Percentiles rank a stretch among this genome's conserved stretches.
phyloP scores from a whole-genome alignment of 2,113 vertebrate species.

The Podiceps cristatus region DNA sequence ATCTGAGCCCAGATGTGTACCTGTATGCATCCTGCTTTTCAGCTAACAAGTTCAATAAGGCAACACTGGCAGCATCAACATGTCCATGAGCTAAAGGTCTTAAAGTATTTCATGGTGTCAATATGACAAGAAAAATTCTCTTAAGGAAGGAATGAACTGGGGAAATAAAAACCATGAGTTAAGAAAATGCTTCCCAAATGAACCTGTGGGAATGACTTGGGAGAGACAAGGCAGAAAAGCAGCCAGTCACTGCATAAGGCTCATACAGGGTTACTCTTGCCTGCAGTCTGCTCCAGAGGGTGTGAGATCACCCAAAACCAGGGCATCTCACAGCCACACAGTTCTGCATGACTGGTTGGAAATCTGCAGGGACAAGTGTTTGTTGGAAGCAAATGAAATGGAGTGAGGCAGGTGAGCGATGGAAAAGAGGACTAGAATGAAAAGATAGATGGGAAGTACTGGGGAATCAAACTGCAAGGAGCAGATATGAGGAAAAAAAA shows the following conservation, averaged over 20 bases:
- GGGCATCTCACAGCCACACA: rapidly evolving
- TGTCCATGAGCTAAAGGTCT: neutral
- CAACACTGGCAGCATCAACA: neutral
- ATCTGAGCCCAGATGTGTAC: neutral
- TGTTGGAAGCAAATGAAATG: neutral
- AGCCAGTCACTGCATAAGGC: neutral
- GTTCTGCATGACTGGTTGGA: neutral
- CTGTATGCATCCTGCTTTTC: neutral
- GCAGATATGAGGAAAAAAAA: neutral
- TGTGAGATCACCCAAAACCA: neutral
- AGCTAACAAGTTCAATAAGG: neutral
- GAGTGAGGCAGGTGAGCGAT: neutral
- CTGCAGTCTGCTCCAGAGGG: neutral
- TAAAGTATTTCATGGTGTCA: neutral
- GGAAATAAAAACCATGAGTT: neutral
- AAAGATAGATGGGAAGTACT: neutral
- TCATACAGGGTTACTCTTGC: neutral
- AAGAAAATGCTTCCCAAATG: neutral
- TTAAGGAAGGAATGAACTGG: neutral
- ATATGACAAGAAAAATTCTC: neutral
- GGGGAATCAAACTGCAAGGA: neutral
- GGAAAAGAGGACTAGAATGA: neutral
- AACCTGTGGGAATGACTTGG: neutral
- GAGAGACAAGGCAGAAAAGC: neutral
- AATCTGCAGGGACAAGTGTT: neutral